Evolutionary conservation across 1,140 invertebrate species (phyloP).

Genomic region (Leptopilina clavipes): DNA sequence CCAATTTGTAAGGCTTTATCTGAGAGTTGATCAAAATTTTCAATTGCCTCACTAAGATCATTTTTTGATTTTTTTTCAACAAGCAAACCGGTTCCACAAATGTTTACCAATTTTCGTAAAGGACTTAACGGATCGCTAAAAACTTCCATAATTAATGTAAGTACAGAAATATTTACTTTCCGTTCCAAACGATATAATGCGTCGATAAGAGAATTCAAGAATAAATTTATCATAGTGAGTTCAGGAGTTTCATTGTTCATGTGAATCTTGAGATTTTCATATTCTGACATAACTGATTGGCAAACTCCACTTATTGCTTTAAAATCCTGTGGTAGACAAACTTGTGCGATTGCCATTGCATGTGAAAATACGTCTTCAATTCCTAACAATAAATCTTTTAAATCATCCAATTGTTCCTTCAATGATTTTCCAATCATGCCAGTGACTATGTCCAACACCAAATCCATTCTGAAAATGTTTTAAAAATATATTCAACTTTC

Average conservation of each 20-base stretch:
- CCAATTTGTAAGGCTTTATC: constrained; percentile 81
- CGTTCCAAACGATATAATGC: constrained; percentile 70
- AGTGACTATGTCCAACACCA: constrained; percentile 66
- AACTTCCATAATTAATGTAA: constrained; percentile 71
- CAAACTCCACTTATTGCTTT: constrained; percentile 69
- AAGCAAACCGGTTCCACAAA: constrained; percentile 66
- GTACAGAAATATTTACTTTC: constrained; percentile 70
- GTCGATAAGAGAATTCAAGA: constrained; percentile 68
- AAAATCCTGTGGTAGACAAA: constrained; percentile 70
- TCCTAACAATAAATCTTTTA: constrained; percentile 62
- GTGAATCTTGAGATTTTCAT: constrained; percentile 68
- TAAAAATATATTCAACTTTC: constrained; percentile 6
- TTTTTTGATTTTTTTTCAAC: constrained; percentile 58
- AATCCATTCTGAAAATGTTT: constrained; percentile 65
- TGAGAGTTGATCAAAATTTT: constrained; percentile 79
- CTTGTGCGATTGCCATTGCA: constrained; percentile 73
- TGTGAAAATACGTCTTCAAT: constrained; percentile 71
- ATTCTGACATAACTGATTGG: constrained; percentile 69
- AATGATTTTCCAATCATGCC: constrained; percentile 57
- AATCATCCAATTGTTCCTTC: constrained; percentile 58
- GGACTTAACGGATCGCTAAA: constrained; percentile 68
- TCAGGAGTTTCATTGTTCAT: constrained; percentile 62
- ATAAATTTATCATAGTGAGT: constrained; percentile 65
- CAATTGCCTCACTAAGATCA: constrained; percentile 70
- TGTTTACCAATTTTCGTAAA: constrained; percentile 68